Base-by-base conservation (phyloP, 23 tunicate species). In the Styela clava region DNA sequence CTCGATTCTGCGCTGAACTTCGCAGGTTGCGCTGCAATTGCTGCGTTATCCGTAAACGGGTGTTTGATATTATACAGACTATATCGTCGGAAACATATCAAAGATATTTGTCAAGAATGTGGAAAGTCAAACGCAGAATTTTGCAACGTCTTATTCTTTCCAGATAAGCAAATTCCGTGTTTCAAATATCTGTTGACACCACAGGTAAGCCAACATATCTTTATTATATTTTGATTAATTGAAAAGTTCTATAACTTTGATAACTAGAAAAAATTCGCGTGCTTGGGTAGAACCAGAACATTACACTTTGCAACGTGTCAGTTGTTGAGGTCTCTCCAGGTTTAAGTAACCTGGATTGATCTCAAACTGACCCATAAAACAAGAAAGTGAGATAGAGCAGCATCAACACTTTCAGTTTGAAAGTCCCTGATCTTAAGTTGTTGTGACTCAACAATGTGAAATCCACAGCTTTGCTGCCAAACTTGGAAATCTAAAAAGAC, bases 101-200 rank as follows among this genome's bases (percentile, higher is more conserved):
- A 67, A 18, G 71, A 67, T 18, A 22, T 67, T 27, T 67, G 71
- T 67, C 23, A 1, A 67, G 22, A 18, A 67, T 67, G 71, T 29
- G 71, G 65, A 23, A 36, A 24, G 31, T 22, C 74, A 31, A 34
- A 36, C 30, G 23, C 3, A n/a, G 35, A 44, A 32, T 74, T 35
- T 64, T 82, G 79, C 73, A 92, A 92, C 52, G 97, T 92, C 52
- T 72, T 92, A n/a, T 92, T 92, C 69, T 92, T 92, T 86, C 97
- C 97, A 0, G 91, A 86, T 71, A 64, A 68, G 3, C 72, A 83
- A 71, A 83, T 83, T 18, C 97, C 97, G 0, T 92, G 97, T 61
- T 64, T 73, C 27, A 74, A 73, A 0, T 83, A 86, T 79, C 31
- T 92, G 52, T 74, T 92, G 2, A 69, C 91, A 23, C 78, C 91